Conservation (phyloP, 2,888 invertebrate species). For the Noctuana brunneofusca region DNA sequence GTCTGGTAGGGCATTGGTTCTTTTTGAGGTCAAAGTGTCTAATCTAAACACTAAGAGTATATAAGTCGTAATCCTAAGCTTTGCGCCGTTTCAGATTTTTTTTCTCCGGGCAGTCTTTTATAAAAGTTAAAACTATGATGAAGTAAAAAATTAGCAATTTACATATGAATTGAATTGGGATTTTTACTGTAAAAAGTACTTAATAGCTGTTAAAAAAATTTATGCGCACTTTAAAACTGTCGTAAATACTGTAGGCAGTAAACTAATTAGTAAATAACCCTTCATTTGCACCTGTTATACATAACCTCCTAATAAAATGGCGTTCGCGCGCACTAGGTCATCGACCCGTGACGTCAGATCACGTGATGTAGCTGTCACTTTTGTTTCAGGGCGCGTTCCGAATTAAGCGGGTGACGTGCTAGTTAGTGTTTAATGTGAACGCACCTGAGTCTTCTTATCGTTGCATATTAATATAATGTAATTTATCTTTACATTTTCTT, state of each 20-base stretch:
- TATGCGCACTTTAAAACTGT: not conserved
- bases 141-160: too few species aligned
- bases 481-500: not conserved
- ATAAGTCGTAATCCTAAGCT: too few species aligned
- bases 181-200: too few species aligned
- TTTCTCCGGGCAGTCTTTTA: too few species aligned
- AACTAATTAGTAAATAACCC: not conserved
- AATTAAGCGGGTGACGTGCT: constrained; percentile 44
- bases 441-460: not conserved
- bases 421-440: constrained; percentile 9
- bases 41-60: too few species aligned
- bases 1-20: too few species aligned
- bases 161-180: too few species aligned
- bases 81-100: too few species aligned
- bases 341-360: constrained; percentile 65
- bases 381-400: constrained; percentile 65
- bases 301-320: constrained; percentile 14
- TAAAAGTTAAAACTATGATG: too few species aligned
- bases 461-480: not conserved
- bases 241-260: not conserved
- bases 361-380: constrained; percentile 60
- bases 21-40: too few species aligned
- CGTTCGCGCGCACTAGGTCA: constrained; percentile 50
- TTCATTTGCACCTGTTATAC: constrained; percentile 22
- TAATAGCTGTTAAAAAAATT: too few species aligned